A percentile compares a stretch with the other conserved stretches of the same genome.
phyloP scores from a whole-genome alignment of 2,888 invertebrate species.

The Theodoxus fluviatilis region DNA sequence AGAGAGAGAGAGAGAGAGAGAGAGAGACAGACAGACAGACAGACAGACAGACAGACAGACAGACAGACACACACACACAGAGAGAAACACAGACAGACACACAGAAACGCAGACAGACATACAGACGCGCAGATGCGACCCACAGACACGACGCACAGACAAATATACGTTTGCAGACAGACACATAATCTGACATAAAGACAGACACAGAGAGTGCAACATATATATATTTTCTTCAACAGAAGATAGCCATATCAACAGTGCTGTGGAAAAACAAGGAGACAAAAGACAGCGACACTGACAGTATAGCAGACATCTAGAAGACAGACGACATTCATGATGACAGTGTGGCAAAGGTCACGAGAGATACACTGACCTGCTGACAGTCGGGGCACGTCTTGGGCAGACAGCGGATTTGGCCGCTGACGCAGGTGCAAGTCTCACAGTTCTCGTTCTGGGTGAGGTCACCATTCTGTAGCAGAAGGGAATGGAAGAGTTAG shows the following conservation, averaged over 20 bases:
- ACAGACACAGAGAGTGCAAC: conserved; percentile 5
- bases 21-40: background rate
- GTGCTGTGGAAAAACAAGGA: too few relatives aligned
- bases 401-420: conserved; percentile 75
- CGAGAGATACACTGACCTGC: conserved; percentile 34
- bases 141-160: too few relatives aligned
- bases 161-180: too few relatives aligned
- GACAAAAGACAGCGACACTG: too few relatives aligned
- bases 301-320: too few relatives aligned
- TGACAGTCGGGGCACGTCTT: conserved; percentile 74
- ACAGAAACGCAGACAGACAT: background rate
- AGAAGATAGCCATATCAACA: too few relatives aligned
- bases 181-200: background rate
- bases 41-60: background rate
- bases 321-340: too few relatives aligned
- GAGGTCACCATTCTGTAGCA: conserved; percentile 45
- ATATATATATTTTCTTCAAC: too few relatives aligned
- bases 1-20: conserved; percentile 11
- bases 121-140: too few relatives aligned
- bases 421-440: conserved; percentile 79
- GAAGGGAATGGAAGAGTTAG: too few relatives aligned
- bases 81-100: background rate
- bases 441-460: conserved; percentile 77
- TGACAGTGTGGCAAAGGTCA: too few relatives aligned
- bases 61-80: background rate